Percentiles rank a stretch among this genome's conserved stretches.
Conservation (phyloP, 2,888 invertebrate species). For the Brachylomia viminalis region DNA sequence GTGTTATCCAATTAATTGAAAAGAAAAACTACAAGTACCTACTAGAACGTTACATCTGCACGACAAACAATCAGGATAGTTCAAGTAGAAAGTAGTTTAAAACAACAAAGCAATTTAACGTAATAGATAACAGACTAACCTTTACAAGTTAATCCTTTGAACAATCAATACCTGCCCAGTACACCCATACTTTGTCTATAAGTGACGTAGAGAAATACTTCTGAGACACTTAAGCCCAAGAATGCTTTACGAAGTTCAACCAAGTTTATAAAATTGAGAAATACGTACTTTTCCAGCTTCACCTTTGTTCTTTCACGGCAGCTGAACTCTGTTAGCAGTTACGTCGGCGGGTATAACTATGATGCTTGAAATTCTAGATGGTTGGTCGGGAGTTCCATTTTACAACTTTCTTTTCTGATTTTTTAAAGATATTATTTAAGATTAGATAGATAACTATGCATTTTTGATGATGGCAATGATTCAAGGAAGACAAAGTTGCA, state of each 20-base stretch:
- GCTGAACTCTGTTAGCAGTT: slow-evolving; percentile 37
- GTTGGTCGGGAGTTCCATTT: neutral
- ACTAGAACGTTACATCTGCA: neutral
- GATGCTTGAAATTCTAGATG: slow-evolving; percentile 14
- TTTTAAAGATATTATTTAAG: too few relatives aligned
- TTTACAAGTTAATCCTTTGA: slow-evolving; percentile 56
- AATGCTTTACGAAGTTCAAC: slow-evolving; percentile 58
- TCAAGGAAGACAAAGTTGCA: neutral
- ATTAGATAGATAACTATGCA: too few relatives aligned
- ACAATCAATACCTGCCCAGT: slow-evolving; percentile 52
- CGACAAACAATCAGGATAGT: slow-evolving; percentile 12
- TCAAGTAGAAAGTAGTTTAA: slow-evolving; percentile 16
- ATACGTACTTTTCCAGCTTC: slow-evolving; percentile 60
- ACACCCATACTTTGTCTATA: slow-evolving; percentile 44
- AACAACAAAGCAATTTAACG: slow-evolving; percentile 50
- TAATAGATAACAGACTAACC: slow-evolving; percentile 40
- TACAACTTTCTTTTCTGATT: neutral
- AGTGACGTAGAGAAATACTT: slow-evolving; percentile 58
- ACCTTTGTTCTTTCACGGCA: slow-evolving; percentile 52
- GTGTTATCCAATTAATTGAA: slow-evolving; percentile 6
- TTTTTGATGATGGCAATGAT: neutral
- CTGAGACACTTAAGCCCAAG: slow-evolving; percentile 60
- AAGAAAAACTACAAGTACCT: slow-evolving; percentile 5
- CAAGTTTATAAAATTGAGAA: slow-evolving; percentile 61
- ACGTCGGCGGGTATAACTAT: slow-evolving; percentile 20